Evolutionary conservation across 37 sponge, comb jelly and placozoan species (phyloP), one percentile per base, ranked within the genome.

Genomic region (Haliclona indistincta): DNA sequence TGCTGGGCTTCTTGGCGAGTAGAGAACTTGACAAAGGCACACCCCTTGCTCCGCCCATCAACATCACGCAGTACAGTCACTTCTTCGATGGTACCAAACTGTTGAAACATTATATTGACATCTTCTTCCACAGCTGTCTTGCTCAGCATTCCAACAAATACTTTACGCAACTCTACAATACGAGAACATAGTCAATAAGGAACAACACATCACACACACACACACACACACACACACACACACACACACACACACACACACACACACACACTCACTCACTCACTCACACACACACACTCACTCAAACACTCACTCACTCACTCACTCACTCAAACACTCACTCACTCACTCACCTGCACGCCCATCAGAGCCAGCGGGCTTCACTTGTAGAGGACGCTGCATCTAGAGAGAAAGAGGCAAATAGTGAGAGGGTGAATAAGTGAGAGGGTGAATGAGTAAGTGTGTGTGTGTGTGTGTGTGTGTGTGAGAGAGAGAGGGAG

Each of bases 61-160:
- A 78, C 74, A 47, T 94, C 81, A 25, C 86, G 54, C 22, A 98
- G 84, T 4, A 98, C 91, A 22, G 95, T 95, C 29, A 95, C 72
- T 62, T 95, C 96, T 68, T 98, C 99, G 73, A 98, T 88, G 0
- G 74, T 41, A 0, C 99, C 99, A 78, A 74, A 98, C 17, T 75
- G 81, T 54, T 85, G 62, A 77, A 98, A 95, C 94, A 98, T 93
- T 6, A 44, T 65, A 41, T 74, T 51, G 10, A 98, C 77, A 33
- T 92, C 91, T 7, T 94, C 88, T 56, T 94, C 98, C 2, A 51
- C 76, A 38, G 42, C 65, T 25, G 80, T 85, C 81, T 98, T 98
- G 43, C 86, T 76, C 55, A 98, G 79, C 99, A 98, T 98, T 13
- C 99, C 99, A 37, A 98, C 90, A 83, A 98, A 98, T 43, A 98